Conservation (phyloP, 2,113 vertebrate genomes). For the Labeo catla region DNA sequence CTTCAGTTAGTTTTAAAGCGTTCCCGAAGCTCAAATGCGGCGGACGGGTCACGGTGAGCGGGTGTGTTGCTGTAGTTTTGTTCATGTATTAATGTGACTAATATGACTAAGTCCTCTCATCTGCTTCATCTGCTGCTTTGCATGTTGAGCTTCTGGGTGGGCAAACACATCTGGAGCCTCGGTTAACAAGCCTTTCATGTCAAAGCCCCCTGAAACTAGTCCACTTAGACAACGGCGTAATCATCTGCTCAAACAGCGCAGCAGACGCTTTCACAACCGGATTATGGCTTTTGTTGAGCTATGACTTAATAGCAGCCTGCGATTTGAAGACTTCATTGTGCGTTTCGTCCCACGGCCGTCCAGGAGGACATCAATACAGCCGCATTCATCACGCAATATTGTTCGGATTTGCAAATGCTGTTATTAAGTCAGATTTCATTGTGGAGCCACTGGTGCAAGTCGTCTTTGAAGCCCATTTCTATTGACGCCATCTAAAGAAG, state of each 20-base stretch:
- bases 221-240: background rate
- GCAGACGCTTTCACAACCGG: background rate
- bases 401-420: slow-evolving; percentile 11
- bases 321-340: background rate
- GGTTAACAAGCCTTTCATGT: slow-evolving; percentile 4
- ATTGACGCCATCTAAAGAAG: background rate
- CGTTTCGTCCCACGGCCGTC: slow-evolving; percentile 6
- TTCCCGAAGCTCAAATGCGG: background rate
- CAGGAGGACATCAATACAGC: background rate
- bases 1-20: background rate
- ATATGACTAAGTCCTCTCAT: background rate
- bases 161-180: background rate
- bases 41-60: background rate
- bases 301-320: slow-evolving; percentile 9
- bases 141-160: background rate
- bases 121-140: slow-evolving; percentile 1
- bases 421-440: slow-evolving; percentile 8
- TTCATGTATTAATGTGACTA: slow-evolving; percentile 5
- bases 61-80: background rate
- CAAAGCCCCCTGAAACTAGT: background rate
- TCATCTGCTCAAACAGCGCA: slow-evolving; percentile 2
- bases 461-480: background rate
- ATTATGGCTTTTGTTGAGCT: slow-evolving; percentile 20
- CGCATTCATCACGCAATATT: background rate
- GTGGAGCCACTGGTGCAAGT: background rate